Conservation (phyloP, 2,113 vertebrate species). For the Maccullochella peelii region DNA sequence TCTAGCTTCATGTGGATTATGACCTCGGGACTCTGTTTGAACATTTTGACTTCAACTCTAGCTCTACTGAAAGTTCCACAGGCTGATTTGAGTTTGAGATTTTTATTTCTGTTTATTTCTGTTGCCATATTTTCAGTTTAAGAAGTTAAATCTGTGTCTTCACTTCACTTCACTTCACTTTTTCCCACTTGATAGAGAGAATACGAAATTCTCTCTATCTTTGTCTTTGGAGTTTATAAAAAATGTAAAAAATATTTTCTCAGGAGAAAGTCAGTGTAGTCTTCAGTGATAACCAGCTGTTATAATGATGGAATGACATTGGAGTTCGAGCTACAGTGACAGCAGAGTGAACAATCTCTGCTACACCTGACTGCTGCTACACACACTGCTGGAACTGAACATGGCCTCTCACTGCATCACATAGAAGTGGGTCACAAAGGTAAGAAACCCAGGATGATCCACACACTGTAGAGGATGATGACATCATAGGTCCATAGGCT, state of each 20-base stretch:
- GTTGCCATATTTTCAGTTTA: not conserved
- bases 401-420: slow-evolving; percentile 37
- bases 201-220: no score
- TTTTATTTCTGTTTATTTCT: not conserved
- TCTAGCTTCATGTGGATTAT: not conserved
- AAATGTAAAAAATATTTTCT: not conserved
- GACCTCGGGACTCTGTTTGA: not conserved
- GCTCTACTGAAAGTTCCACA: not conserved
- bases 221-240: not conserved
- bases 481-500: not conserved
- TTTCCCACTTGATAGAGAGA: no score
- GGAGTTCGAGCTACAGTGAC: not conserved
- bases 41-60: not conserved
- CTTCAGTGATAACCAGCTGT: not conserved
- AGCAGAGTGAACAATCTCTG: slow-evolving; percentile 7
- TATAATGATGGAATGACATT: not conserved
- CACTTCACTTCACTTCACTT: not conserved
- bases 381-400: slow-evolving; percentile 10
- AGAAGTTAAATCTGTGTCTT: not conserved
- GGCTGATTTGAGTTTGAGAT: not conserved
- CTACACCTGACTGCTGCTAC: slow-evolving; percentile 16
- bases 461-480: not conserved
- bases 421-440: slow-evolving; percentile 45
- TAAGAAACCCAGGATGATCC: slow-evolving; percentile 21
- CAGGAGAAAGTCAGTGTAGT: not conserved